Evolutionary conservation across 2,797 vertebrate genomes (phyloP), one percentile per base, ranked within the genome.

Genomic region (Chloroceryle inda): DNA sequence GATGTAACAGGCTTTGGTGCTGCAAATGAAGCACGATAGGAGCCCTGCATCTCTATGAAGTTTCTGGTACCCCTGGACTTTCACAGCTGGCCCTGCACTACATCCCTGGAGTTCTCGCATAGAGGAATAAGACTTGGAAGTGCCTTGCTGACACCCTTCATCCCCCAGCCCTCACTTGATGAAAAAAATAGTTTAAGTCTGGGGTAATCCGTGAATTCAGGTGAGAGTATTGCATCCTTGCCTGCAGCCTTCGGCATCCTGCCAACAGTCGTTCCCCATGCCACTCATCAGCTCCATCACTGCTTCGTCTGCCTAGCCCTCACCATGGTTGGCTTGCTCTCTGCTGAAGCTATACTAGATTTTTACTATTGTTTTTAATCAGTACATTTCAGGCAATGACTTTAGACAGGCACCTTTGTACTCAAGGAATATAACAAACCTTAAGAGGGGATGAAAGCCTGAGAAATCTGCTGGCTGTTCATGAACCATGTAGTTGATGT

Each of bases 11-110:
- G 26, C 24, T 49, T 31, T 8, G 5, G 59, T 61, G 55, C 83
- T 83, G 40, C 56, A 59, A 27, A 59, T 42, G 38, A 45, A 15
- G 29, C 29, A 33, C 0, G 0, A 8, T 18, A 12, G 10, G 64
- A 88, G 33, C 88, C 49, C 20, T 0, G 0, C 21, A 23, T 16
- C 23, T 85, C 11, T 2, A 1, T 49, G 15, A 50, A 37, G 19
- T 78, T 83, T 83, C 59, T 77, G 35, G 6, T 78, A n/a, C 35
- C n/a, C 80, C 56, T 82, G 56, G 22, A 26, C 23, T 63, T 85
- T 35, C 7, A 5, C 3, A 55, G 40, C 29, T 89, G 81, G 9
- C 38, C 37, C 59, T 38, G 59, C 59, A 29, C 37, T 61, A 37
- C 35, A 16, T 40, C 11, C 29, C 31, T 33, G 59, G 23, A 73